Conservation (phyloP, 2,113 vertebrate species). For the Lepus timidus region DNA sequence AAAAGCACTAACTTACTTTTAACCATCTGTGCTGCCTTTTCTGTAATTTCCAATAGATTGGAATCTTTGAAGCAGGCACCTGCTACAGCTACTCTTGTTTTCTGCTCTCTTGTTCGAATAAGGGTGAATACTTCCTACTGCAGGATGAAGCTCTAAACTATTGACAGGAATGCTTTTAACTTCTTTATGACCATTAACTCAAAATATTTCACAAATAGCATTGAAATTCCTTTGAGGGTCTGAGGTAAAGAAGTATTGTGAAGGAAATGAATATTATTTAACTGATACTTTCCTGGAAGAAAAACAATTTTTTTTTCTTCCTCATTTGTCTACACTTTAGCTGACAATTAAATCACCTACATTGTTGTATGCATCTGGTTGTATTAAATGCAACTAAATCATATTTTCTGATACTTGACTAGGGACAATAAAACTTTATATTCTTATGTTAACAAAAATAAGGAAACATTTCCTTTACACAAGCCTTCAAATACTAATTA, state of each 20-base stretch:
- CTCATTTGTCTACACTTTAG: neutral
- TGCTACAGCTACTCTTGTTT: neutral
- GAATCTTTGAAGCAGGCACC: slow-evolving; percentile 9
- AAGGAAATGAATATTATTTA: slow-evolving; percentile 41
- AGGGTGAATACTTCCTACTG: neutral
- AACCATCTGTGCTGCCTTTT: slow-evolving; percentile 51
- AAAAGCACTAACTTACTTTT: slow-evolving; percentile 71
- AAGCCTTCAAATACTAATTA: slow-evolving; percentile 35
- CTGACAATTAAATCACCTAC: slow-evolving; percentile 54
- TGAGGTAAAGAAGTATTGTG: slow-evolving; percentile 13
- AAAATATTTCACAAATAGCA: slow-evolving; percentile 57
- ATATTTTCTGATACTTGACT: slow-evolving; percentile 26
- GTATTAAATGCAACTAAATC: slow-evolving; percentile 15
- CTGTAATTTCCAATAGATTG: slow-evolving; percentile 13
- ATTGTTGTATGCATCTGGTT: neutral
- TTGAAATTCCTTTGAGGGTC: slow-evolving; percentile 2
- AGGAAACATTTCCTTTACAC: slow-evolving; percentile 23
- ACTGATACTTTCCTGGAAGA: slow-evolving; percentile 15
- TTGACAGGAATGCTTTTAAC: slow-evolving; percentile 40
- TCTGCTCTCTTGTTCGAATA: neutral
- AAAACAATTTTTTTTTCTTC: neutral
- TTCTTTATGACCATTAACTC: slow-evolving; percentile 25
- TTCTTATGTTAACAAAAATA: slow-evolving; percentile 13
- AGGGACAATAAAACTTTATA: slow-evolving; percentile 50
- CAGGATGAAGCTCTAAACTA: neutral